These are phyloP conservation scores for Canis aureus DNA, from an alignment of 2,113 vertebrate species.

Conservation along the genomic window DNA sequence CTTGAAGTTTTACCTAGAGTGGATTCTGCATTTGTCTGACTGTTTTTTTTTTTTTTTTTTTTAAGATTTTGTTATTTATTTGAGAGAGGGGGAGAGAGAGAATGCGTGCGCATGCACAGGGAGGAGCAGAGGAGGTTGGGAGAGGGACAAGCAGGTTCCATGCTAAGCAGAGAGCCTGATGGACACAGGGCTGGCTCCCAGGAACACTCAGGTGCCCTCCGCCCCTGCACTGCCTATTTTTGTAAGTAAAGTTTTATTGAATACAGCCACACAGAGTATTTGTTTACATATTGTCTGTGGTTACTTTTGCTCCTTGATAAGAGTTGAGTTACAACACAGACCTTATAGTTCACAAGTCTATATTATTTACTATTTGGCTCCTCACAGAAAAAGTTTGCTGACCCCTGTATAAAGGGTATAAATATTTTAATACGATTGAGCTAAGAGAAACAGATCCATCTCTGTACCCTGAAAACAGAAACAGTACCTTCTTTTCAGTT, in stretches of 20 bases:
- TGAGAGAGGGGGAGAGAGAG: background rate
- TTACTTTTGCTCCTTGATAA: background rate
- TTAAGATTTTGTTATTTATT: background rate
- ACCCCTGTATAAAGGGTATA: background rate
- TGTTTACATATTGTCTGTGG: background rate
- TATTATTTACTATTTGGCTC: background rate
- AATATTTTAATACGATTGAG: background rate
- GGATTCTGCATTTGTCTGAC: background rate
- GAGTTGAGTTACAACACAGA: background rate
- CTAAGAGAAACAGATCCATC: background rate
- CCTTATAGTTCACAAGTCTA: background rate
- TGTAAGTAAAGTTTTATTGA: conserved; percentile 9
- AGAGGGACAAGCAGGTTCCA: background rate
- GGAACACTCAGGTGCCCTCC: background rate
- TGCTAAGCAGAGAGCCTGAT: background rate
- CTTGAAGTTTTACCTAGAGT: background rate
- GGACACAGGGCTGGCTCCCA: background rate
- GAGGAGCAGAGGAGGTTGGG: background rate
- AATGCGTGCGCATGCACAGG: no score
- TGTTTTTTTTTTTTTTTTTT: background rate
- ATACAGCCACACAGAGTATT: background rate
- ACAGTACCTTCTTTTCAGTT: background rate
- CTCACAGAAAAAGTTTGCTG: background rate
- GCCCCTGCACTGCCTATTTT: background rate
- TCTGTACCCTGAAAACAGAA: background rate